Evolutionary conservation across 2,113 vertebrate genomes (phyloP), one percentile per base, ranked within the genome.

Genomic region (Athene noctua): DNA sequence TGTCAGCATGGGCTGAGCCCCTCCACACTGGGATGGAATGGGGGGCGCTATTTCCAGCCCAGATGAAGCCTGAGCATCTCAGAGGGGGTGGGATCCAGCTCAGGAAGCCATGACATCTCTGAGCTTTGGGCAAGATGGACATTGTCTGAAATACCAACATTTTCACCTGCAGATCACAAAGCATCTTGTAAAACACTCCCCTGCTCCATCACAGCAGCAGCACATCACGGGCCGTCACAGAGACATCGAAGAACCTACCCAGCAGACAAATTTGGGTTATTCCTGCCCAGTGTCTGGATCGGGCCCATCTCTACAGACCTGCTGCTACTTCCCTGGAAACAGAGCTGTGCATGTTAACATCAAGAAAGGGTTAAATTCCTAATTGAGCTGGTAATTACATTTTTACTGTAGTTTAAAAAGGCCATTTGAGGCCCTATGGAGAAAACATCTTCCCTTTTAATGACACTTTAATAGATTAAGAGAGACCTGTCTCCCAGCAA

Each of bases 401-500:
- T 85, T 90, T 86, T 86, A 66, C 74, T 73, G 55, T 57, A 30
- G 68, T 89, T 94, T 95, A 29, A 78, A 88, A 95, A 91, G 87
- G 81, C 87, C 88, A 42, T 68, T 80, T 52, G 83, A 68, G 78
- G 94, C 54, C 80, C 81, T 47, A 38, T 2, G 32, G 80, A 96
- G 91, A 85, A 97, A 57, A n/a, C n/a, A n/a, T 94, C 97, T 97
- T 96, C 84, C 80, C 84, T 96, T 91, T 90, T 97, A 97, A n/a
- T n/a, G 92, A 82, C 85, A 82, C 71, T 1, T 1, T 75, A 71
- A 94, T 57, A 77, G 88, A 96, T 94, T 83, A 92, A 96, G 94
- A 91, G 62, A 44, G 89, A 83, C 22, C 74, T 11, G 10, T 70
- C 86, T 96, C 84, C 67, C 75, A 57, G 71, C 90, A 22, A 89